Evolutionary conservation across 1,140 invertebrate genomes (phyloP), one percentile per base, ranked within the genome.

Genomic region (Pantala flavescens): DNA sequence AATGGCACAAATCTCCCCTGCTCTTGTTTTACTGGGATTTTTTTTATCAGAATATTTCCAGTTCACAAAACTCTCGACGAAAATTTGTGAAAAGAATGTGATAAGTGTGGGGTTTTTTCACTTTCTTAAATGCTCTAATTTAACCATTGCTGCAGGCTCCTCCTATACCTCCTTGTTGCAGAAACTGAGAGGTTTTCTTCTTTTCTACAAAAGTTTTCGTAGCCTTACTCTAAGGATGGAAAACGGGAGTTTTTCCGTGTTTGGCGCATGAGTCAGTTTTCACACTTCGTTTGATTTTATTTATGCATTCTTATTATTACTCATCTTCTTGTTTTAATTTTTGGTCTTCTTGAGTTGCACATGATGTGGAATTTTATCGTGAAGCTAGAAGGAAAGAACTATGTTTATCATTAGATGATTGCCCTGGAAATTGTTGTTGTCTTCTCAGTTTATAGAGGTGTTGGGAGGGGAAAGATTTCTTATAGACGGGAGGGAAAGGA

Each of bases 211-310:
- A 63, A 63, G 16, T 19, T 28, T 72, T 71, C 36, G 70, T 74
- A 76, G 73, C 75, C 75, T 76, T 76, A 76, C 75, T 76, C 73
- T 76, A 76, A 76, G 75, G 75, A 76, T 43, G 75, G 73, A 76
- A 76, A 73, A 74, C 71, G 75, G 75, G 73, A 74, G 71, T 71
- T 74, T 76, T 74, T 73, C 71, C 49, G 49, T 63, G 74, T 73
- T 76, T 76, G 75, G 73, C 70, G 75, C 75, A 76, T 76, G 75
- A 55, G 73, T 70, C 75, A 43, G 42, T 14, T 73, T 36, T 63
- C 49, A 63, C 49, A 63, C 49, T 63, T 19, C 49, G 49, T 63
- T 63, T 63, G 28, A 36, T 71, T 75, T 72, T 55, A 73, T 42
- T 36, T 72, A 23, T 72, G 24, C 71, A 72, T 72, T 42, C 24